phyloP scores from a whole-genome alignment of 35 echinoderm and acorn worm species.

The Diadema setosum region DNA sequence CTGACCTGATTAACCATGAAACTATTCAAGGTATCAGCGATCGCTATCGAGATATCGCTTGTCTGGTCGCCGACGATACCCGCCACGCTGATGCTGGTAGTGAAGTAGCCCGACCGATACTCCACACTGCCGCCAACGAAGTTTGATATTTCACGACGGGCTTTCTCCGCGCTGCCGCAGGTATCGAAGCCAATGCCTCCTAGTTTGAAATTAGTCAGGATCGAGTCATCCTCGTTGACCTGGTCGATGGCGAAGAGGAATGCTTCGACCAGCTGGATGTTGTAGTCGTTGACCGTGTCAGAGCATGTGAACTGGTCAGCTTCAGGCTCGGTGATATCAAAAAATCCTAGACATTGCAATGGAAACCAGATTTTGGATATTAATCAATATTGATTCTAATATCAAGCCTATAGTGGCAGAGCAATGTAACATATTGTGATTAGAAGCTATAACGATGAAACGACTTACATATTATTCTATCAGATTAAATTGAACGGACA shows the following conservation, averaged over 20 bases:
- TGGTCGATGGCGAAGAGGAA: slow-evolving; percentile 79
- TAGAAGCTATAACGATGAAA: too few species aligned
- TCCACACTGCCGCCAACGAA: slow-evolving; percentile 74
- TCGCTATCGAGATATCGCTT: slow-evolving; percentile 60
- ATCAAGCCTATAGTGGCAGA: too few species aligned
- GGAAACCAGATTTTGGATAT: too few species aligned
- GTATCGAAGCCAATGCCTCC: slow-evolving; percentile 89
- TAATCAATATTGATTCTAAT: too few species aligned
- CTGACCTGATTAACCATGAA: slow-evolving; percentile 59
- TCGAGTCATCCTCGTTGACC: slow-evolving; percentile 58
- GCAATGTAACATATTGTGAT: too few species aligned
- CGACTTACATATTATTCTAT: too few species aligned
- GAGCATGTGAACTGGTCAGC: slow-evolving; percentile 39
- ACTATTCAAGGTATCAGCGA: slow-evolving; percentile 60
- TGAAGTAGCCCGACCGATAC: slow-evolving; percentile 67
- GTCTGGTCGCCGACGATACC: slow-evolving; percentile 89
- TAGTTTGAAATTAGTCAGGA: slow-evolving; percentile 63
- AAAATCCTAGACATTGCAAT: slow-evolving; percentile 81
- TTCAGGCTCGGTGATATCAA: slow-evolving; percentile 53
- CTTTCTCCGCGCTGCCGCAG: slow-evolving; percentile 68
- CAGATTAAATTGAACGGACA: too few species aligned
- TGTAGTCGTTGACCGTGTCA: slow-evolving; percentile 51
- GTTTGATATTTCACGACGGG: slow-evolving; percentile 61
- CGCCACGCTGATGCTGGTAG: slow-evolving; percentile 42
- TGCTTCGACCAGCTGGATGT: slow-evolving; percentile 87